Conservation (phyloP, 2,888 invertebrate species). For the Abscondita cerata region DNA sequence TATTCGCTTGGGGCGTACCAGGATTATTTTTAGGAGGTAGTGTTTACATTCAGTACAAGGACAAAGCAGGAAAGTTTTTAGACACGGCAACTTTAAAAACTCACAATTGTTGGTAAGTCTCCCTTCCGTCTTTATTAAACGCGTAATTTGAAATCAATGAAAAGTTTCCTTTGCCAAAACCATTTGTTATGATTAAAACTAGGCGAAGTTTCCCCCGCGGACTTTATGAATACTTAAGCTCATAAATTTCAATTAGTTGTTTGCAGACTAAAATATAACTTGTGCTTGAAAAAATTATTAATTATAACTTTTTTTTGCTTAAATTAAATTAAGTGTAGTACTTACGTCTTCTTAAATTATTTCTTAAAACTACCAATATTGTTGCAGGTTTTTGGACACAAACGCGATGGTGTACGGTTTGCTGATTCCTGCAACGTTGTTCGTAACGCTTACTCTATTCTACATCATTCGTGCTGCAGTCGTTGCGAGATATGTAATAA, state of each 20-base stretch:
- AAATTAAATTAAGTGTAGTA: too few species aligned
- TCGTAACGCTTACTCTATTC: constrained; percentile 50
- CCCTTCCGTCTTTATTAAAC: not conserved
- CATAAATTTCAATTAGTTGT: too few species aligned
- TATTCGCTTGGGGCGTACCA: constrained; percentile 72
- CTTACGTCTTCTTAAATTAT: too few species aligned
- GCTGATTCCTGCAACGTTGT: constrained; percentile 54
- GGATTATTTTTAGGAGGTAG: constrained; percentile 63
- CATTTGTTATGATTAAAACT: too few species aligned
- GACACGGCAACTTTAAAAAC: constrained; percentile 59
- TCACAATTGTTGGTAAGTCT: constrained; percentile 64
- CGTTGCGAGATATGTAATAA: constrained; percentile 65
- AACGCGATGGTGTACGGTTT: constrained; percentile 63
- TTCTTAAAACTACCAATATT: too few species aligned
- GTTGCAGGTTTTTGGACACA: constrained; percentile 62
- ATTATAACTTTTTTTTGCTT: too few species aligned
- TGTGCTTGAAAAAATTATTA: too few species aligned
- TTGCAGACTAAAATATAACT: too few species aligned
- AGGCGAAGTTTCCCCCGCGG: too few species aligned
- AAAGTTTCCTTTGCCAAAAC: too few species aligned
- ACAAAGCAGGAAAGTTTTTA: constrained; percentile 59
- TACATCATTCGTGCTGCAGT: constrained; percentile 63
- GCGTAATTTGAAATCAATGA: not conserved
- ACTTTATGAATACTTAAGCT: too few species aligned
- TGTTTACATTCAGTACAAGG: constrained; percentile 61